Evolutionary conservation across 2,888 invertebrate species (phyloP), one percentile per base, ranked within the genome.

Genomic region (Cheiracanthium punctorium): DNA sequence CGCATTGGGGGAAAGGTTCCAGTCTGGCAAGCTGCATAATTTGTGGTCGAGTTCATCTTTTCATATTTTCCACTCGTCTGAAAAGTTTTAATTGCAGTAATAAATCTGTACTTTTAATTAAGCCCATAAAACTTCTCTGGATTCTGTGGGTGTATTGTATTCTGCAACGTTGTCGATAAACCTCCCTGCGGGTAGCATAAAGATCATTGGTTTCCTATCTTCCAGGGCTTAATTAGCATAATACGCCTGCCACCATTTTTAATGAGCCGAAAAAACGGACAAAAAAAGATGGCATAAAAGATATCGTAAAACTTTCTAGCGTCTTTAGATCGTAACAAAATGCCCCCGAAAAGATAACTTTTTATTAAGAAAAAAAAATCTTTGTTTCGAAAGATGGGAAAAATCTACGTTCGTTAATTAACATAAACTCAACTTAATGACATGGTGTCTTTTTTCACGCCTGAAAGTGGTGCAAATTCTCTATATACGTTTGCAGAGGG

Each of bases 31-130:
- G 84, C 77, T 79, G 79, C 73, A 85, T 85, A 85, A 85, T 85
- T 85, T 79, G 84, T 80, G 80, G 86, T 75, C 75, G 86, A 76
- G 80, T 86, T 86, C 80, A 80, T 86, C 86, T 86, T 86, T 86
- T 86, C 80, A 86, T 86, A 86, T 86, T 86, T 86, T 86, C 80
- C 86, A 86, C 80, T 86, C 86, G 80, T 86, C 86, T 86, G 86
- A 86, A 86, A 86, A 86, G 75, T 86, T 86, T 86, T 86, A 86
- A 86, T 86, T 86, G 86, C 86, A 70, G 86, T 76, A 80, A 86
- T 86, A 86, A 86, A 86, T 86, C 86, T 80, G 80, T 80, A 71
- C 86, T 80, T 86, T 86, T 86, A 86, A 86, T 86, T 86, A 86
- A 86, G 80, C 80, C 65, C 80, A 71, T 86, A 86, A 86, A 86